Evolutionary conservation across 2,797 vertebrate genomes (phyloP), one percentile per base, ranked within the genome.

Genomic region (Hylomyscus alleni): DNA sequence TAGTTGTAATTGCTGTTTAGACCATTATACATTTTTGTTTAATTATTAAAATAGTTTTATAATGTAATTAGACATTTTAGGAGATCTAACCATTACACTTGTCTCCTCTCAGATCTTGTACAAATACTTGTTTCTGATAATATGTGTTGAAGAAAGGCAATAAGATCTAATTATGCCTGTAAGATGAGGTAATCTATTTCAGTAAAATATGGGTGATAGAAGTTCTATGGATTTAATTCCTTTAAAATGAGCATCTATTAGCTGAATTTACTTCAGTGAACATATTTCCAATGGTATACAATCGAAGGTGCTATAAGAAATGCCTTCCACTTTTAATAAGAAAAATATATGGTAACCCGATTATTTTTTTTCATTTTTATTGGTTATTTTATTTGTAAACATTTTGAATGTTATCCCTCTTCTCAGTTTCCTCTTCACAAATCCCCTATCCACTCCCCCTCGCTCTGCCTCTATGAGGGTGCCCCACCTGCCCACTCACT

Each of bases 111-210:
- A 52, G 19, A 11, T 47, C 9, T 9, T 65, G 8, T 3, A 60
- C 44, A 69, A 14, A 52, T 52, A 52, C 20, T n/a, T 52, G 12
- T 9, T 69, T 34, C 17, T 52, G 31, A 52, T 67, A 26, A 86
- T 26, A 54, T 24, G 12, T 69, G 1, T 54, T n/a, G 47, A 50
- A 86, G 20, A n/a, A 69, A 65, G 29, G 6, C 4, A 37, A 62
- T 22, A 44, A 17, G 58, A 29, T 29, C 13, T 82, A 29, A 58
- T 40, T 60, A 40, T 10, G 31, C 50, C 1, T 0, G n/a, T 56
- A 58, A 94, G 14, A 0, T 72, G 37, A 95, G 94, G 37, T 86
- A 75, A 34, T 72, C 81, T 89, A 90, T 65, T 89, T 89, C 89
- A 96, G 62, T 17, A 62, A 80, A 73, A 24, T 56, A 14, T 20